phyloP scores from a whole-genome alignment of 53 echinoderm and acorn worm genomes.

The Paelopatides confundens region DNA sequence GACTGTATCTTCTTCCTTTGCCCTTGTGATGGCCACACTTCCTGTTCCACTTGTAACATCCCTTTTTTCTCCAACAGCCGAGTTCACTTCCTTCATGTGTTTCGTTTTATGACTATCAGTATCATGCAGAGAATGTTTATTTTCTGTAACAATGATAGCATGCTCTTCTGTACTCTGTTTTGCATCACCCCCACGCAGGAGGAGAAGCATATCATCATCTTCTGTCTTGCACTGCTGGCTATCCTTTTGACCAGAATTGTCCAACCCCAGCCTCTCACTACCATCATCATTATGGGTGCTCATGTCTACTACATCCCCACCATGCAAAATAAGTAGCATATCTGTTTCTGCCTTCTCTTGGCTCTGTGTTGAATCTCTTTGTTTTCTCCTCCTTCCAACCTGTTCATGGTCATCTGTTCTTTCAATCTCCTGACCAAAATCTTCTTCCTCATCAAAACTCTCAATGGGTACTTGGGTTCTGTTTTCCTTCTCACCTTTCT shows the following conservation, averaged over 20 bases:
- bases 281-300: not conserved
- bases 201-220: slow-evolving; percentile 19
- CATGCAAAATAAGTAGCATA: slow-evolving; percentile 17
- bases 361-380: not conserved
- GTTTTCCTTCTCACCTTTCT: not conserved
- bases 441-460: not conserved
- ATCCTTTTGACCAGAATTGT: not conserved
- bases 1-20: slow-evolving; percentile 23
- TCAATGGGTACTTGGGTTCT: not conserved
- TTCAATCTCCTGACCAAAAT: not conserved
- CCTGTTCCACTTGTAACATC: no score
- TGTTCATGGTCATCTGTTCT: not conserved
- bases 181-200: slow-evolving; percentile 28
- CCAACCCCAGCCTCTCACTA: not conserved
- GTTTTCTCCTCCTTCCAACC: no score
- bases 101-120: not conserved
- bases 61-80: not conserved
- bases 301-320: not conserved
- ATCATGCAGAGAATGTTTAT: not conserved
- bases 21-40: not conserved
- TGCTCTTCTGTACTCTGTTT: not conserved
- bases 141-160: not conserved
- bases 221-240: not conserved
- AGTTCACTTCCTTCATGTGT: not conserved
- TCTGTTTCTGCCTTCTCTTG: not conserved